A percentile compares a stretch with the other conserved stretches of the same genome.
Evolutionary conservation across 2,797 vertebrate species (phyloP).

Genomic region (Cossypha polioptera): DNA sequence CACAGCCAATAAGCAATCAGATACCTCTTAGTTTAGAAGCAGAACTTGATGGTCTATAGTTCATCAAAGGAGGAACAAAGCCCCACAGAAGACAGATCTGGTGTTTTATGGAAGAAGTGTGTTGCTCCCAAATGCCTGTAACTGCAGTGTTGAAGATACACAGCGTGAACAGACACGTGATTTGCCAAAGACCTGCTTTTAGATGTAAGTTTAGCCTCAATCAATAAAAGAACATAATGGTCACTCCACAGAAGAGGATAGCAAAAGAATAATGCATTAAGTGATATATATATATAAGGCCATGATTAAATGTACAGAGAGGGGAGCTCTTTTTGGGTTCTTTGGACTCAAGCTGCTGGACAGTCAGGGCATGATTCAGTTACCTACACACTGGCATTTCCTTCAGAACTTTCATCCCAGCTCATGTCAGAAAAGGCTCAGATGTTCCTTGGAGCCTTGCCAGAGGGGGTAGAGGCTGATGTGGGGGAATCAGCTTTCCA

Average conservation of each 20-base stretch:
- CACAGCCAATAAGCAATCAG: background rate
- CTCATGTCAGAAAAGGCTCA: background rate
- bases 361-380: background rate
- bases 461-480: background rate
- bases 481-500: background rate
- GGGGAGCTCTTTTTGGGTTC: background rate
- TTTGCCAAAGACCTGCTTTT: background rate
- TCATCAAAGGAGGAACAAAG: background rate
- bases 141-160: background rate
- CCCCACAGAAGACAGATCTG: background rate
- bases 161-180: background rate
- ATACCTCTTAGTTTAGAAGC: background rate
- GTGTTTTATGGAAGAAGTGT: background rate
- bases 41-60: background rate
- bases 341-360: background rate
- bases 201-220: background rate
- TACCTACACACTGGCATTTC: background rate
- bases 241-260: background rate
- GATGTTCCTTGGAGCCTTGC: background rate
- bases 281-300: fast-evolving
- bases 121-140: background rate
- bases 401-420: background rate
- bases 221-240: background rate
- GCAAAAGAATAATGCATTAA: background rate
- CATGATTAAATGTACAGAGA: background rate